Evolutionary conservation across 2,113 vertebrate genomes (phyloP).

Genomic region (Takifugu flavidus): DNA sequence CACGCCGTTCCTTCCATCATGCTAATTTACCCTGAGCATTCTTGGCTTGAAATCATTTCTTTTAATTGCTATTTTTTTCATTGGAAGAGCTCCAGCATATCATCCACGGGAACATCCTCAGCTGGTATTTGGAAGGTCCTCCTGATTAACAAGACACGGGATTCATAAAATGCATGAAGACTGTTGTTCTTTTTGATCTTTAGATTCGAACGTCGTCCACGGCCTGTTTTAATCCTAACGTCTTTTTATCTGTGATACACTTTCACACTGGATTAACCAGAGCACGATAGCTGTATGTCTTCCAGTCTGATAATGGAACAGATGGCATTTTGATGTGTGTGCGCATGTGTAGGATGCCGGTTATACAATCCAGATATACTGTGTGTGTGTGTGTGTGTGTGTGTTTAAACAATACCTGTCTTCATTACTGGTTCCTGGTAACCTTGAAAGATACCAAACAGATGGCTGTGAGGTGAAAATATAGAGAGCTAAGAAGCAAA

Average conservation of each 20-base stretch:
- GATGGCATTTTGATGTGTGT: background rate
- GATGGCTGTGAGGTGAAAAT: too few species aligned
- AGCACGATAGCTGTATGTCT: slow-evolving; percentile 2
- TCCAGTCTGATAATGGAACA: background rate
- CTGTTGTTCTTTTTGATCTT: slow-evolving; percentile 19
- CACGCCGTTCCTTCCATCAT: background rate
- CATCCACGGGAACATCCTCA: background rate
- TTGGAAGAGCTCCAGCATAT: background rate
- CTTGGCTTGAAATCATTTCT: background rate
- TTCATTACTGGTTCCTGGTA: too few species aligned
- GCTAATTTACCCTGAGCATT: background rate
- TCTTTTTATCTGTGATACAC: slow-evolving; percentile 26
- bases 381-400: slow-evolving; percentile 1
- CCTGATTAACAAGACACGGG: slow-evolving; percentile 1
- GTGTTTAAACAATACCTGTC: background rate
- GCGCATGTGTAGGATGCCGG: background rate
- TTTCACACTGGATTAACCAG: slow-evolving; percentile 34
- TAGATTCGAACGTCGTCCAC: slow-evolving; percentile 5
- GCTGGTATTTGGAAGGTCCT: background rate
- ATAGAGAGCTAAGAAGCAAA: too few species aligned
- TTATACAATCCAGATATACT: too few species aligned
- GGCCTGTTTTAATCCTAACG: slow-evolving; percentile 24
- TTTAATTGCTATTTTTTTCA: background rate
- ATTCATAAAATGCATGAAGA: slow-evolving; percentile 13
- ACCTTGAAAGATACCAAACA: too few species aligned